Evolutionary conservation across 2,113 vertebrate genomes (phyloP), one percentile per base, ranked within the genome.

Genomic region (Enhydra lutris): DNA sequence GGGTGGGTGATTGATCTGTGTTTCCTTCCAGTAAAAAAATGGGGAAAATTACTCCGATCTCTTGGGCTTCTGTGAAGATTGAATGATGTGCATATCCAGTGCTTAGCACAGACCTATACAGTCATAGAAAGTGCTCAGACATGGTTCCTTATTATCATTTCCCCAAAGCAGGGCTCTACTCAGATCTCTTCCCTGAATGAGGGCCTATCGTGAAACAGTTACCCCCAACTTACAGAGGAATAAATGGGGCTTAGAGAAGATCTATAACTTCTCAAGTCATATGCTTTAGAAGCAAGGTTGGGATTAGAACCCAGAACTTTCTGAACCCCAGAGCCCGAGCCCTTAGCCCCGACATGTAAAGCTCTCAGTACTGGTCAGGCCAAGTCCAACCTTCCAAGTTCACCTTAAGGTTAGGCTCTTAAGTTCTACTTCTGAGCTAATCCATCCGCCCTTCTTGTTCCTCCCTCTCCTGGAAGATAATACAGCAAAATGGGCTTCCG

Each of bases 361-460:
- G 34, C 52, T 73, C 52, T 61, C 34, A 26, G 65, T 52, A 81
- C 13, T 31, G 42, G 52, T 6, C 23, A 42, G 39, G 65, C 52
- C 63, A 79, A 39, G 61, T 67, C 21, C 52, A 96, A 91, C 12
- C 31, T 94, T 59, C 47, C 61, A 47, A 95, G 55, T 59, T 26
- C 17, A 92, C 63, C 8, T 88, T 63, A 91, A 79, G 89, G 61
- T 61, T 73, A 96, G 71, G 31, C 39, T 86, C 74, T 85, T 78
- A 78, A 96, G 6, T 65, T 85, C 80, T 90, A 45, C 31, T 83
- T 92, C 78, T 93, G 65, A 96, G 89, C 31, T 67, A 89, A 76
- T 45, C 39, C 10, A 39, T 21, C 76, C 13, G 31, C 29, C 21
- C 79, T 93, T 80, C 73, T 42, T 74, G 14, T 57, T 63, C 39